phyloP scores from a whole-genome alignment of 2,113 vertebrate species.

The Polyodon spathula region DNA sequence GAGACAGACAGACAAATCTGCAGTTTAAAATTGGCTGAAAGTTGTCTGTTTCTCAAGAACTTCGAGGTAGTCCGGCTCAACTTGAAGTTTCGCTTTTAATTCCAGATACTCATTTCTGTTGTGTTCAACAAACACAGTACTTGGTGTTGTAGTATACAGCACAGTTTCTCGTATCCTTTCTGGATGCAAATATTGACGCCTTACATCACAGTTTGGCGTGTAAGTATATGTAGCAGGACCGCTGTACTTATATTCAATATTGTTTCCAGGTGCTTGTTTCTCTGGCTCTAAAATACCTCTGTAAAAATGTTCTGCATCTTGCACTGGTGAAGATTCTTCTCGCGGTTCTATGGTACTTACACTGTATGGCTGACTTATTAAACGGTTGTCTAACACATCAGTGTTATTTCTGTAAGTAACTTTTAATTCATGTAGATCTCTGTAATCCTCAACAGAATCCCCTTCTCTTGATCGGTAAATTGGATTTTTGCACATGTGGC shows the following conservation, averaged over 20 bases:
- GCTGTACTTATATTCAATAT: conserved; percentile 84
- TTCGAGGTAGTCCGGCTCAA: conserved; percentile 99
- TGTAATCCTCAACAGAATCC: conserved; percentile 92
- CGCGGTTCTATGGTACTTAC: conserved; percentile 91
- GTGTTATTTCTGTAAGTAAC: conserved; percentile 77
- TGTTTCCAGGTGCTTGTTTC: conserved; percentile 74
- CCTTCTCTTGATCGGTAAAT: conserved; percentile 92
- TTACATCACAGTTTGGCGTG: conserved; percentile 90
- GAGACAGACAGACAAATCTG: conserved; percentile 17
- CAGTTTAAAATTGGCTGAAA: conserved; percentile 91
- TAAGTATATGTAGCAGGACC: conserved; percentile 81
- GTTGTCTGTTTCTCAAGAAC: conserved; percentile 99
- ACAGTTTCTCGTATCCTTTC: conserved; percentile 89
- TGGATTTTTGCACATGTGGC: conserved; percentile 96
- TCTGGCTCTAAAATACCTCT: conserved; percentile 84
- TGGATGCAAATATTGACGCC: conserved; percentile 88
- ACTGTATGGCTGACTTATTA: conserved; percentile 79
- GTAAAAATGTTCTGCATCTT: conserved; percentile 87
- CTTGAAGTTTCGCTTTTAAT: conserved; percentile 96
- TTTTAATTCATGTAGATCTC: conserved; percentile 92
- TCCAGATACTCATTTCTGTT: conserved; percentile 94
- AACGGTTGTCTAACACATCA: conserved; percentile 65
- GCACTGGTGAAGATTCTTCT: conserved; percentile 75
- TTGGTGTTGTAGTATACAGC: conserved; percentile 83
- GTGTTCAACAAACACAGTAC: conserved; percentile 92